Evolutionary conservation across 2,113 vertebrate species (phyloP).

Genomic region (Sceloporus undulatus): DNA sequence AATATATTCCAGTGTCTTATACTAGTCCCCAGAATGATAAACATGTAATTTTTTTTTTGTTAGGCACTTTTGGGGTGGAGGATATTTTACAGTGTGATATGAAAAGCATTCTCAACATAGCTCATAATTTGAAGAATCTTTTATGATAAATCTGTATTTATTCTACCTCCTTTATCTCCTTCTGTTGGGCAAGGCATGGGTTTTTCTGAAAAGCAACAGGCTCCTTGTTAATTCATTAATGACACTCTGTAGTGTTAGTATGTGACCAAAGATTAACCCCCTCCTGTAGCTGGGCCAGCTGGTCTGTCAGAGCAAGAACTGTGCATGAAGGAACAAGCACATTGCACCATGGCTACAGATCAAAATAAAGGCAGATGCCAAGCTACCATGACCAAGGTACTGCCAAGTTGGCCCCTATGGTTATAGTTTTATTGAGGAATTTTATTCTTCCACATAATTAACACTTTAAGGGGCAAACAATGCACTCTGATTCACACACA

Average conservation of each 20-base stretch:
- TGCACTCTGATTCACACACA: not conserved
- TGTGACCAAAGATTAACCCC: constrained; percentile 33
- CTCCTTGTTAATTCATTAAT: constrained; percentile 41
- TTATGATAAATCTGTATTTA: not conserved
- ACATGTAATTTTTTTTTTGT: not conserved
- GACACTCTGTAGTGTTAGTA: constrained; percentile 28
- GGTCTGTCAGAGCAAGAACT: constrained; percentile 39
- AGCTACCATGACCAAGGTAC: not conserved
- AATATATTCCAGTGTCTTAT: not conserved
- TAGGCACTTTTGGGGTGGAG: not conserved
- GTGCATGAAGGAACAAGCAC: not conserved
- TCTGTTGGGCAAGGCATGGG: constrained; percentile 36
- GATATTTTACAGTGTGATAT: not conserved
- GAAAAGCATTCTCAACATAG: not conserved
- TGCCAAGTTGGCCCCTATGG: not conserved
- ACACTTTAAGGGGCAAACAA: not conserved
- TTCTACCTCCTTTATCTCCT: constrained; percentile 16
- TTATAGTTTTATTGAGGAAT: accelerated
- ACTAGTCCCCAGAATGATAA: not conserved
- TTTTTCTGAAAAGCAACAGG: constrained; percentile 56
- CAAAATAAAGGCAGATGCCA: constrained; percentile 8
- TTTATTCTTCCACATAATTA: not conserved
- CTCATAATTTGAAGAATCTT: not conserved
- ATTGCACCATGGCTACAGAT: not conserved
- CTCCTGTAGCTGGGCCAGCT: constrained; percentile 38